Base-by-base conservation (phyloP, 2,113 vertebrate species). In the Genyomyrus donnyi region DNA sequence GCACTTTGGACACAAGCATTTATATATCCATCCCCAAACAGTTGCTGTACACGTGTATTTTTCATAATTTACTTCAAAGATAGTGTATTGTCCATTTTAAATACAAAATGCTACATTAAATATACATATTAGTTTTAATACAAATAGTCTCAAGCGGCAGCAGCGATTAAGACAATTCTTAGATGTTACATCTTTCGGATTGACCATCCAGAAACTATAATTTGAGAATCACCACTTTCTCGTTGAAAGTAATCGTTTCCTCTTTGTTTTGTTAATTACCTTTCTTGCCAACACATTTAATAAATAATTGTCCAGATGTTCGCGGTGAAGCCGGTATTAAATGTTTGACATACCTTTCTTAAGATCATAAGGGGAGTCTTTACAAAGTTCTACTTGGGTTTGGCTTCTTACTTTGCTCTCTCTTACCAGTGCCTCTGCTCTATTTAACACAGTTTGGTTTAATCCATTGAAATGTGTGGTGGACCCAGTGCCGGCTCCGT, bases 51-150 rank as follows among this genome's bases (percentile, higher is more conserved):
- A 98, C 95, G 93, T 96, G 95, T 95, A 93, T 96, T 94, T 95
- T 94, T 95, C 97, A 99, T 99, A 98, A 99, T 98, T 99, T 99
- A 99, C 98, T 99, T 98, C 97, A 98, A 98, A 98, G 98, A 98
- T 98, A 98, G 95, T 95, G 97, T 97, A 96, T 97, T 97, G 97
- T 98, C 97, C 97, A 98, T 99, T 99, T 97, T 99, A 99, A 99
- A 99, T 99, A 99, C 98, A 99, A 99, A 99, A 99, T 97, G 98
- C 98, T 99, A 99, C 98, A 98, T 99, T 99, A 99, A 99, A 99
- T 99, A 98, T 99, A 99, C 98, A 99, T 97, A 97, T 98, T 97
- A 97, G 97, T 97, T 97, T 97, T 97, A 95, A 97, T 99, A 99
- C 97, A 99, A 99, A 99, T 97, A 96, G 95, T 96, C 97, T 97